Evolutionary conservation across 2,888 invertebrate genomes (phyloP).

Genomic region (Rhagonycha lutea): DNA sequence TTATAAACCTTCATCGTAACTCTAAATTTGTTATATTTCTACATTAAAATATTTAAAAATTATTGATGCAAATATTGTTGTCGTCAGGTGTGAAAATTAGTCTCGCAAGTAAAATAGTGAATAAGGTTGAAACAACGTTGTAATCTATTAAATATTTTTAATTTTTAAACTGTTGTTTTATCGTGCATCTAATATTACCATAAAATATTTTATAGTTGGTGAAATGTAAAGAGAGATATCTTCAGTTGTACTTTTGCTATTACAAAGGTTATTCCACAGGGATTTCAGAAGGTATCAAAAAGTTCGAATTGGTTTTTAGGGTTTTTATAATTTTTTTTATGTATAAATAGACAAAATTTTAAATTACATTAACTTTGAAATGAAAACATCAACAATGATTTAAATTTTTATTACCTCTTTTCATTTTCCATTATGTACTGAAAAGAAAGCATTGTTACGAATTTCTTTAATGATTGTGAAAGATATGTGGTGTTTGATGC

Average conservation of each 20-base stretch:
- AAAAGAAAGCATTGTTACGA: neutral
- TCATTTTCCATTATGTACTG: neutral
- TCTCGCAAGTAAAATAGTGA: too few relatives aligned
- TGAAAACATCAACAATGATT: neutral
- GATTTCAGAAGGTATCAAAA: conserved; percentile 14
- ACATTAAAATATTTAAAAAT: too few relatives aligned
- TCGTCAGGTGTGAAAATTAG: too few relatives aligned
- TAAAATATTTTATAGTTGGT: neutral
- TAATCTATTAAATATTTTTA: too few relatives aligned
- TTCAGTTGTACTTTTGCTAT: conserved; percentile 4
- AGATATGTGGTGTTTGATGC: neutral
- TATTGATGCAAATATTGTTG: too few relatives aligned
- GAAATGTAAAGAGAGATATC: neutral
- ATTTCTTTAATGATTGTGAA: neutral
- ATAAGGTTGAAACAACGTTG: too few relatives aligned
- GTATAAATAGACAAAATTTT: neutral
- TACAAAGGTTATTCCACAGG: conserved; percentile 18
- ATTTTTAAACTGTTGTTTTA: neutral
- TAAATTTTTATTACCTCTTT: too few relatives aligned
- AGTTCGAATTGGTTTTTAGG: conserved; percentile 15
- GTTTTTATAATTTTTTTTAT: conserved; percentile 11
- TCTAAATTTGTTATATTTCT: neutral
- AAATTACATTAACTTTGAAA: neutral
- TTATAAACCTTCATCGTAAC: neutral
- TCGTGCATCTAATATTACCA: neutral